Percentiles rank a stretch among this genome's conserved stretches.
Conservation (phyloP, 2,797 vertebrate species). For the Manis pentadactyla region DNA sequence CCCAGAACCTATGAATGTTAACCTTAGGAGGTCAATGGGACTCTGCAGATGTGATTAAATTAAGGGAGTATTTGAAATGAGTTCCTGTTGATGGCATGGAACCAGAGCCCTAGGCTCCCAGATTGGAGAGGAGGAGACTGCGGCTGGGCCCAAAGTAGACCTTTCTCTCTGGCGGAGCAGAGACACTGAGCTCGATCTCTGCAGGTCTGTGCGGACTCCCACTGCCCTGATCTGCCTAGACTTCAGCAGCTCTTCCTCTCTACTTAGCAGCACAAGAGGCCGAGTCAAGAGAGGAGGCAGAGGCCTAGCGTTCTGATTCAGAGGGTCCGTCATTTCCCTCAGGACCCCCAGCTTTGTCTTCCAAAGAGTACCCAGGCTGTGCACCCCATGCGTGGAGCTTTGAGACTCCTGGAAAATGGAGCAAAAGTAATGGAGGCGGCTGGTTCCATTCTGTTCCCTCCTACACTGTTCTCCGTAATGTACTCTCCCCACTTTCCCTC, state of each 20-base stretch:
- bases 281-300: neutral
- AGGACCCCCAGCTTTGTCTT: neutral
- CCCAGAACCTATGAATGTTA: neutral
- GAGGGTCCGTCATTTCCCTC: too few species aligned
- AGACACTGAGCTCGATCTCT: neutral
- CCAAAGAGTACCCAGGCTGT: neutral
- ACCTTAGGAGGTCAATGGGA: neutral
- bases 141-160: too few species aligned
- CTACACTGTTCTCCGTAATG: neutral
- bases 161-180: too few species aligned
- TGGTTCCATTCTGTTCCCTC: neutral
- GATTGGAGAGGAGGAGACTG: neutral
- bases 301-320: neutral
- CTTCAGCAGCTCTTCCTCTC: neutral
- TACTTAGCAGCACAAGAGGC: neutral
- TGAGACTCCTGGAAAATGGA: neutral
- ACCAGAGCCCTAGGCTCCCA: neutral
- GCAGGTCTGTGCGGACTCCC: neutral
- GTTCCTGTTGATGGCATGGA: neutral
- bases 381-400: fast-evolving
- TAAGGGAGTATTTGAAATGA: neutral
- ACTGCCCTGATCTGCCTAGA: neutral
- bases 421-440: neutral
- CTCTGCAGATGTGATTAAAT: neutral
- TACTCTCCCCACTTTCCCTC: too few species aligned